These are phyloP conservation scores for Anadara kagoshimensis DNA, from an alignment of 1,140 invertebrate species.

Conservation along the genomic window DNA sequence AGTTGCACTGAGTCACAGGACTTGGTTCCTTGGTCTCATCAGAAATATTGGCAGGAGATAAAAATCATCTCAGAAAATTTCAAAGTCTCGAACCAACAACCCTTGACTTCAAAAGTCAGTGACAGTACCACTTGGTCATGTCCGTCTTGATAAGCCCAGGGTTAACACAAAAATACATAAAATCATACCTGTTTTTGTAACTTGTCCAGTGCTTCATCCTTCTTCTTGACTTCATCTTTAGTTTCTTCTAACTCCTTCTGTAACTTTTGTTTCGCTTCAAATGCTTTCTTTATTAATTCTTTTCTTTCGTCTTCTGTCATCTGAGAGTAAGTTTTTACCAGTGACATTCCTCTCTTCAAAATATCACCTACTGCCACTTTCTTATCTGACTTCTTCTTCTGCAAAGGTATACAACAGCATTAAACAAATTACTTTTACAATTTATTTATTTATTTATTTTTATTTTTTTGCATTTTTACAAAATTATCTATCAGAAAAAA, in stretches of 20 bases:
- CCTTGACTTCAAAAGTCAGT: background rate
- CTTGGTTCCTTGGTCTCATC: background rate
- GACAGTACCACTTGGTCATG: background rate
- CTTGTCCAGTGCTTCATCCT: slow-evolving; percentile 54
- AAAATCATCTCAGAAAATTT: background rate
- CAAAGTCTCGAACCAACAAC: background rate
- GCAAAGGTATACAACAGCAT: background rate
- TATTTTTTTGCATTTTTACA: too few species aligned
- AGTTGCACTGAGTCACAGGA: background rate
- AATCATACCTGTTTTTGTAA: slow-evolving; percentile 56
- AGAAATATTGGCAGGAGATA: background rate
- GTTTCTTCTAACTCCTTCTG: slow-evolving; percentile 57
- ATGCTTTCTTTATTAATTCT: slow-evolving; percentile 56
- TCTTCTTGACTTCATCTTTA: slow-evolving; percentile 57
- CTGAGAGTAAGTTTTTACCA: slow-evolving; percentile 59
- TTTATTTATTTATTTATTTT: too few species aligned
- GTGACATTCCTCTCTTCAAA: slow-evolving; percentile 55
- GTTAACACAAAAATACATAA: background rate
- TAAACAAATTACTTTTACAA: too few species aligned
- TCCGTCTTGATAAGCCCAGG: background rate
- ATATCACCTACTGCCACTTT: slow-evolving; percentile 46
- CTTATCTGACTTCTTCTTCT: slow-evolving; percentile 29
- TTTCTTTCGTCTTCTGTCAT: slow-evolving; percentile 59
- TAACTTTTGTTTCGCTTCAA: slow-evolving; percentile 61
- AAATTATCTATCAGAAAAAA: too few species aligned